phyloP scores from a whole-genome alignment of 2,888 invertebrate species.

The Ormyrus pomaceus region DNA sequence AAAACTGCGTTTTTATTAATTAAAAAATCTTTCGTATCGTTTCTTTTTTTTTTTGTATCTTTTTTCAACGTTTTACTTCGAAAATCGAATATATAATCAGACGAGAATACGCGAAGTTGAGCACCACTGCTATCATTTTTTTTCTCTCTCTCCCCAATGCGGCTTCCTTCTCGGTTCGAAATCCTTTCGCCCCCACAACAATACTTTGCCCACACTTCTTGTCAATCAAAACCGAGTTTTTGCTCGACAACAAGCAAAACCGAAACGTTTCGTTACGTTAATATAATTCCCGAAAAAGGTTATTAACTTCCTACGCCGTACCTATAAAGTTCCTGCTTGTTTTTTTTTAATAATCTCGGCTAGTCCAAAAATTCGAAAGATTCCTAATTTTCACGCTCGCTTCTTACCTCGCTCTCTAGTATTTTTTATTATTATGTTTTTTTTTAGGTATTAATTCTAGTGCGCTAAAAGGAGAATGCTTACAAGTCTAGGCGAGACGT shows the following conservation, averaged over 20 bases:
- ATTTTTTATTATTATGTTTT: slow-evolving; percentile 21
- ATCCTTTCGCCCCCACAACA: background rate
- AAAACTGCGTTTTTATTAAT: slow-evolving; percentile 39
- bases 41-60: background rate
- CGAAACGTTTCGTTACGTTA: slow-evolving; percentile 6
- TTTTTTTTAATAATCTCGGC: background rate
- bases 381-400: slow-evolving; percentile 32
- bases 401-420: background rate
- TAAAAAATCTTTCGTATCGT: slow-evolving; percentile 43
- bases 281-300: slow-evolving; percentile 17
- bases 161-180: background rate
- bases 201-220: background rate
- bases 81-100: slow-evolving; percentile 26
- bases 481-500: slow-evolving; percentile 49
- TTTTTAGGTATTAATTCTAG: slow-evolving; percentile 39
- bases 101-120: slow-evolving; percentile 37
- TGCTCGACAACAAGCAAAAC: slow-evolving; percentile 9
- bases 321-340: slow-evolving; percentile 23
- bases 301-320: slow-evolving; percentile 22
- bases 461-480: slow-evolving; percentile 48
- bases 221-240: slow-evolving; percentile 19
- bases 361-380: slow-evolving; percentile 46
- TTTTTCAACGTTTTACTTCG: slow-evolving; percentile 5
- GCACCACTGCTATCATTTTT: slow-evolving; percentile 31
- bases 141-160: no score